phyloP scores from a whole-genome alignment of 1,140 invertebrate genomes.

The Micrasema minimum region DNA sequence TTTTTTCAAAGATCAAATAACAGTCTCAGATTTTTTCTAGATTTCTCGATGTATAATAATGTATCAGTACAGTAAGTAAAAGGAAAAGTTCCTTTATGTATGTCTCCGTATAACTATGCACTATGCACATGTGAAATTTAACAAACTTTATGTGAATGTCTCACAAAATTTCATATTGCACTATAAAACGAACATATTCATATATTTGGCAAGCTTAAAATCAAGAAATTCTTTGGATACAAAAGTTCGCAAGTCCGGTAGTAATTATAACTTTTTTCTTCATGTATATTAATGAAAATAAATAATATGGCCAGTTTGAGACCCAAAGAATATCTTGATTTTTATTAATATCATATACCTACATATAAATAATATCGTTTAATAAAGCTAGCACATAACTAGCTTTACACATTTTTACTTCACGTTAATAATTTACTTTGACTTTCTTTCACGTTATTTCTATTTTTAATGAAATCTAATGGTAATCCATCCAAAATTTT shows the following conservation, averaged over 20 bases:
- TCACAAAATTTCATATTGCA: slow-evolving; percentile 19
- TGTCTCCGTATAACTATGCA: slow-evolving; percentile 24
- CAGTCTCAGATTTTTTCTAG: slow-evolving; percentile 35
- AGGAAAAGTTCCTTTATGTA: slow-evolving; percentile 6
- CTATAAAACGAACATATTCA: slow-evolving; percentile 22
- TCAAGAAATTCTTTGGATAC: neutral
- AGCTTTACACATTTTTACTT: no score
- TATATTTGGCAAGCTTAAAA: neutral
- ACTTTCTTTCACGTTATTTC: no score
- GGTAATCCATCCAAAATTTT: no score
- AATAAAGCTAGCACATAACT: neutral
- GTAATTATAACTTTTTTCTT: no score
- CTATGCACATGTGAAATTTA: slow-evolving; percentile 27
- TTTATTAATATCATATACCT: no score
- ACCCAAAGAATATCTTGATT: no score
- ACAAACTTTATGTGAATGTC: slow-evolving; percentile 13
- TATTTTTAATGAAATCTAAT: no score
- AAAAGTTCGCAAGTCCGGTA: neutral
- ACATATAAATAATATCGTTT: no score
- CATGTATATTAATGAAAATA: no score
- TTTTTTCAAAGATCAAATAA: slow-evolving; percentile 21
- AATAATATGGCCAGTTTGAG: no score
- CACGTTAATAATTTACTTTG: no score
- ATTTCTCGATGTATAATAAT: slow-evolving; percentile 7
- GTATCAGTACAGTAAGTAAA: slow-evolving; percentile 36